Base-by-base conservation (phyloP, 2,888 invertebrate species). In the Steinernema scapterisci region DNA sequence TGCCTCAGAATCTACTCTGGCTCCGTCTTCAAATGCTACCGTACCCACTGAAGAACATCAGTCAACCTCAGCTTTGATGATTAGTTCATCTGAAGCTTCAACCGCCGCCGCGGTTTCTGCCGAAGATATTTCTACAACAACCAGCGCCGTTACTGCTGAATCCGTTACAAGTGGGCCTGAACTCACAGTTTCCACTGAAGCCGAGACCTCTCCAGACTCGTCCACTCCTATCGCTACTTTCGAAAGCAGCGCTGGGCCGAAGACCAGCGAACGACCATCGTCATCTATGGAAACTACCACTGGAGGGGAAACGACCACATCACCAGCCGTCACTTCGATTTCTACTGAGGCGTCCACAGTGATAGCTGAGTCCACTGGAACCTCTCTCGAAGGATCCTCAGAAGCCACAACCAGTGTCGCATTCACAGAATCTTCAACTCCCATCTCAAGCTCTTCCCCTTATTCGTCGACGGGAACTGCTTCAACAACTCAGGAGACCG, bases 261-360 rank as follows among this genome's bases (percentile, higher is more conserved):
- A n/a, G n/a, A n/a, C n/a, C n/a, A n/a, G n/a, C n/a, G n/a, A n/a
- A n/a, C n/a, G n/a, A n/a, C n/a, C n/a, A n/a, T n/a, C n/a, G n/a
- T n/a, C n/a, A n/a, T n/a, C n/a, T n/a, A n/a, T n/a, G n/a, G n/a
- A n/a, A n/a, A n/a, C n/a, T n/a, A n/a, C n/a, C n/a, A n/a, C n/a
- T n/a, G n/a, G n/a, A n/a, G n/a, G n/a, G n/a, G n/a, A n/a, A n/a
- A 23, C 72, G 38, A 25, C 51, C 2, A 74, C 75, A n/a, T n/a
- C n/a, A n/a, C n/a, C n/a, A n/a, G n/a, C n/a, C n/a, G n/a, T n/a
- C n/a, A n/a, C n/a, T n/a, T 54, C 54, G 54, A 21, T 6, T 21
- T 27, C 75, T 31, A 38, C 72, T 13, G 54, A 71, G 48, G 5
- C 31, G 16, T 70, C 77, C 7, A 31, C 73, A n/a, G n/a, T n/a